Evolutionary conservation across 2,113 vertebrate species (phyloP), one percentile per base, ranked within the genome.

Genomic region (Okapia johnstoni): DNA sequence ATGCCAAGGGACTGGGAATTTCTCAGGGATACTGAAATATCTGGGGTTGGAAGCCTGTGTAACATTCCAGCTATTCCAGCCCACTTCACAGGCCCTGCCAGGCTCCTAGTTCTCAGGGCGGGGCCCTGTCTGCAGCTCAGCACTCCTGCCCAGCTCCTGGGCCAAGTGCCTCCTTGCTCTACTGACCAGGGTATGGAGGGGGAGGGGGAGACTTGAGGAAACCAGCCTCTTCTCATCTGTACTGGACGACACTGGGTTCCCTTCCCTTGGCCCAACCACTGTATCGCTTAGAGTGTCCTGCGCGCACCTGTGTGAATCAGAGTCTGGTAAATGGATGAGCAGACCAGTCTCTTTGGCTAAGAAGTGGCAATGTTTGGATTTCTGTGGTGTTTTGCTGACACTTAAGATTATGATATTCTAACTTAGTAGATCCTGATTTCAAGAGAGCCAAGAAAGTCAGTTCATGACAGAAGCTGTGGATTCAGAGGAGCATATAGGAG

Each of bases 281-380:
- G 33, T 12, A 10, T 12, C 12, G 66, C 33, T 28, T 16, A 14
- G 21, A 25, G 8, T 1, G 19, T 17, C 43, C 2, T 15, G 23
- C 0, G 0, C 19, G 30, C 5, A n/a, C 2, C 7, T 30, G 2
- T 6, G 40, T 40, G 40, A 5, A 15, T 48, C 63, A 57, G 30
- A 8, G 15, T 36, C 7, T 0, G 3, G 1, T 7, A 5, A 28
- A 4, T 1, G 3, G 23, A 10, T 8, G 7, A n/a, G 23, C 25
- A 26, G 40, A 46, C n/a, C 21, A 1, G 40, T 23, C 52, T 76
- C 91, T 50, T 19, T 66, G 40, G 58, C 30, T 17, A 73, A 57
- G 28, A 54, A 40, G 16, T 33, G 36, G 5, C 2, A 11, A 7
- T 30, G 33, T 76, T 30, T 30, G 5, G 30, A 21, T 46, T 73